Evolutionary conservation across 1,140 invertebrate species (phyloP).

Genomic region (Caenorhabditis remanei): DNA sequence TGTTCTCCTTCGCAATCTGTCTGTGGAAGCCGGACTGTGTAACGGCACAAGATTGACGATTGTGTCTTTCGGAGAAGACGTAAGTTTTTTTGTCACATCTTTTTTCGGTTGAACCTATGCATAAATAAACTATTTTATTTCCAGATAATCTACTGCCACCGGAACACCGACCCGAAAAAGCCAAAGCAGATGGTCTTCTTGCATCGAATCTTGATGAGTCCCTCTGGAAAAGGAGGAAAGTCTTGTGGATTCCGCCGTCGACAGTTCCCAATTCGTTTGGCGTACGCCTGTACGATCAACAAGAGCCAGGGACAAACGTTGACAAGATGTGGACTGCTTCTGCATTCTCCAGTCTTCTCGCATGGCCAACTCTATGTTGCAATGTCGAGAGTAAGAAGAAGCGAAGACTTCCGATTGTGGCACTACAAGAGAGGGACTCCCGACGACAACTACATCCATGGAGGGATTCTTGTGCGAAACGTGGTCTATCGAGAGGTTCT

Average conservation of each 20-base stretch:
- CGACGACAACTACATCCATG: too few relatives aligned
- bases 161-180: not conserved
- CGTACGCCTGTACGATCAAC: not conserved
- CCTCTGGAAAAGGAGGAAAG: not conserved
- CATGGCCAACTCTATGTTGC: too few relatives aligned
- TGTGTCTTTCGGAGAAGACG: not conserved
- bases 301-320: not conserved
- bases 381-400: too few relatives aligned
- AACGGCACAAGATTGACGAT: not conserved
- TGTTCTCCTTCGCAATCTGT: not conserved
- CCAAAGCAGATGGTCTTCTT: not conserved
- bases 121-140: not conserved
- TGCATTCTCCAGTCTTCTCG: too few relatives aligned
- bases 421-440: too few relatives aligned
- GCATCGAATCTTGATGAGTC: not conserved
- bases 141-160: not conserved
- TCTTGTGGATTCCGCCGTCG: not conserved
- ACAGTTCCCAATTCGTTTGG: not conserved
- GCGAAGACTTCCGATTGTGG: too few relatives aligned
- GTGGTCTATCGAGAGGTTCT: too few relatives aligned
- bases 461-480: too few relatives aligned
- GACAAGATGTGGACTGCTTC: too few relatives aligned
- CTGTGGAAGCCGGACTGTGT: not conserved
- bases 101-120: not conserved
- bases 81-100: not conserved